A percentile compares a stretch with the other conserved stretches of the same genome.
These are phyloP conservation scores for Leucoptera coffeella DNA, from an alignment of 2,888 invertebrate genomes.

Conservation along the genomic window DNA sequence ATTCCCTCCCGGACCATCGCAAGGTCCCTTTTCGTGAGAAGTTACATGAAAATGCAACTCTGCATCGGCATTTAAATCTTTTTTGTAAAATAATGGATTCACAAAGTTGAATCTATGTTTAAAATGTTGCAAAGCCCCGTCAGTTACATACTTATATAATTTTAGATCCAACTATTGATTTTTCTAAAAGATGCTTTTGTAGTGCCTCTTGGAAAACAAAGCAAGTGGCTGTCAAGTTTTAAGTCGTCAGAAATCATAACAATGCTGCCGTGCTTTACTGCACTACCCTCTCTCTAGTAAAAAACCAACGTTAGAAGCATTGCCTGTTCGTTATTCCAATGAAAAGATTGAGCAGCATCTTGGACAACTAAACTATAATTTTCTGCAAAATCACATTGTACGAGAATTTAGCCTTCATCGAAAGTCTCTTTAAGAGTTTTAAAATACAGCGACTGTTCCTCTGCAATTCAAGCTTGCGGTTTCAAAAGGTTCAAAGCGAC, in stretches of 20 bases:
- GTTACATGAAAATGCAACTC: constrained; percentile 7
- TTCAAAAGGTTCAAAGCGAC: too few species aligned
- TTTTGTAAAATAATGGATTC: constrained; percentile 5
- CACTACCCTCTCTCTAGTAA: too few species aligned
- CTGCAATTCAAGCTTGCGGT: too few species aligned
- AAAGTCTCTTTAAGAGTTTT: too few species aligned
- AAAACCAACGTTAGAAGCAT: too few species aligned
- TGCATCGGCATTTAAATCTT: constrained; percentile 6
- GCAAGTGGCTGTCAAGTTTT: constrained; percentile 8
- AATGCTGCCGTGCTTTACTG: constrained; percentile 8
- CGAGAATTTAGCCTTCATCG: too few species aligned
- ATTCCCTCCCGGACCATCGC: constrained; percentile 6
- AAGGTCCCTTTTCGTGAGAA: constrained; percentile 6
- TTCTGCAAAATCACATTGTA: too few species aligned
- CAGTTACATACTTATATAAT: constrained; percentile 6
- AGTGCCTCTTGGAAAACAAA: constrained; percentile 7
- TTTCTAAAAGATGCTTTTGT: constrained; percentile 2
- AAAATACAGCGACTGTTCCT: too few species aligned
- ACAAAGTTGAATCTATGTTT: constrained; percentile 8
- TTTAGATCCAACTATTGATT: constrained; percentile 4
- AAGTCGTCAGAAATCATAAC: constrained; percentile 8
- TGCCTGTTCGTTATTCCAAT: too few species aligned
- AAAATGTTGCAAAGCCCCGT: constrained; percentile 8
- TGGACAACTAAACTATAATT: too few species aligned
- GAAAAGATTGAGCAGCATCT: too few species aligned